These are phyloP conservation scores for Rhizoglyphus robini DNA, from an alignment of 1,140 invertebrate species.

Conservation along the genomic window DNA sequence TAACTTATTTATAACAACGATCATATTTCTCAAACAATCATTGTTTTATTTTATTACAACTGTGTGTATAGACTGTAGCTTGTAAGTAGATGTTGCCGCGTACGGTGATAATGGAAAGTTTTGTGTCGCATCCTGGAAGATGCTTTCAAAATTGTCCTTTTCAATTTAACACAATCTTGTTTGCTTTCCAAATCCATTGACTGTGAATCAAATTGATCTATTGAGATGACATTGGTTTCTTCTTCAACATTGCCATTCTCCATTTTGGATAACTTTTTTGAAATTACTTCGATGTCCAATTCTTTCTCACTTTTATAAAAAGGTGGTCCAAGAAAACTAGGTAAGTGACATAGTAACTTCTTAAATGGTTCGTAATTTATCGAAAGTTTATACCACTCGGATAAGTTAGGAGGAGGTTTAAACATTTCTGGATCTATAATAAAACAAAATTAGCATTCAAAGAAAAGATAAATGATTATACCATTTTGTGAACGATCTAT, in stretches of 20 bases:
- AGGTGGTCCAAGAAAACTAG: too few relatives aligned
- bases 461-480: neutral
- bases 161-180: too few relatives aligned
- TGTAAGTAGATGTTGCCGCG: neutral
- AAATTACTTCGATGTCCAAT: too few relatives aligned
- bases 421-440: neutral
- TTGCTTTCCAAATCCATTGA: too few relatives aligned
- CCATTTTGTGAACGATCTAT: neutral
- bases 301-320: too few relatives aligned
- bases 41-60: neutral
- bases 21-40: neutral
- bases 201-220: too few relatives aligned
- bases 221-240: too few relatives aligned
- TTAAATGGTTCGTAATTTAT: neutral
- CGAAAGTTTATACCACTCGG: neutral
- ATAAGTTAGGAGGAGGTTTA: neutral
- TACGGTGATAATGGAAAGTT: slow-evolving; percentile 1
- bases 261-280: too few relatives aligned
- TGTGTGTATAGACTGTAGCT: neutral
- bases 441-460: neutral
- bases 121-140: too few relatives aligned
- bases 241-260: too few relatives aligned
- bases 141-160: too few relatives aligned
- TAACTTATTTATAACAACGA: neutral
- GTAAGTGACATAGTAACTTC: neutral